Conservation (phyloP, 2,797 vertebrate genomes). For the Leptodactylus fallax region DNA sequence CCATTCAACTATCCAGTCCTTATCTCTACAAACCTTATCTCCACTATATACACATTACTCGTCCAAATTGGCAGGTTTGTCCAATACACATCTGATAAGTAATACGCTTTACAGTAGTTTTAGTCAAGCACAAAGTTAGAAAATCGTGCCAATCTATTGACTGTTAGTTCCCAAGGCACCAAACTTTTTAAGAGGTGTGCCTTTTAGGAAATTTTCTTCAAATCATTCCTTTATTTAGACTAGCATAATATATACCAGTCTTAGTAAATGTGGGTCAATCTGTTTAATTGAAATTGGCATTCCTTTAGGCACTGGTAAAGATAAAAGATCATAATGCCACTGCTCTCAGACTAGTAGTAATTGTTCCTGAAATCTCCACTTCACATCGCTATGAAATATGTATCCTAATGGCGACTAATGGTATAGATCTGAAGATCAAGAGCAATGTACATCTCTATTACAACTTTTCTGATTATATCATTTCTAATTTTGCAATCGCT, state of each 20-base stretch:
- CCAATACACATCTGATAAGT: too few species aligned
- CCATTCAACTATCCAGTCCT: too few species aligned
- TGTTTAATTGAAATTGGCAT: background rate
- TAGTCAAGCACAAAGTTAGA: too few species aligned
- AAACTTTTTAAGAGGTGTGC: background rate
- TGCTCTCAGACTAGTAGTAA: conserved; percentile 30
- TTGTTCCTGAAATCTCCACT: conserved; percentile 35
- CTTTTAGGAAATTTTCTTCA: background rate
- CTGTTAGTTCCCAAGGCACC: background rate
- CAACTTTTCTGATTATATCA: background rate
- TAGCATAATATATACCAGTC: background rate
- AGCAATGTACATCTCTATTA: conserved; percentile 32
- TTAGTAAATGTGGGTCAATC: background rate
- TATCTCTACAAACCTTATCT: too few species aligned
- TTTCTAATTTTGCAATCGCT: conserved; percentile 28
- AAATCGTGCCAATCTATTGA: too few species aligned
- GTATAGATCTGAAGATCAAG: conserved; percentile 28
- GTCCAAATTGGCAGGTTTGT: too few species aligned
- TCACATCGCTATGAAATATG: conserved; percentile 45
- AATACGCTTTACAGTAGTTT: too few species aligned
- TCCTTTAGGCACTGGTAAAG: background rate
- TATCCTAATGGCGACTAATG: conserved; percentile 51
- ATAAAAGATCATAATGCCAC: background rate
- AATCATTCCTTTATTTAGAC: too few species aligned
- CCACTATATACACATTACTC: too few species aligned